Evolutionary conservation across 2,888 invertebrate species (phyloP), one percentile per base, ranked within the genome.

Genomic region (Helicoverpa assulta): DNA sequence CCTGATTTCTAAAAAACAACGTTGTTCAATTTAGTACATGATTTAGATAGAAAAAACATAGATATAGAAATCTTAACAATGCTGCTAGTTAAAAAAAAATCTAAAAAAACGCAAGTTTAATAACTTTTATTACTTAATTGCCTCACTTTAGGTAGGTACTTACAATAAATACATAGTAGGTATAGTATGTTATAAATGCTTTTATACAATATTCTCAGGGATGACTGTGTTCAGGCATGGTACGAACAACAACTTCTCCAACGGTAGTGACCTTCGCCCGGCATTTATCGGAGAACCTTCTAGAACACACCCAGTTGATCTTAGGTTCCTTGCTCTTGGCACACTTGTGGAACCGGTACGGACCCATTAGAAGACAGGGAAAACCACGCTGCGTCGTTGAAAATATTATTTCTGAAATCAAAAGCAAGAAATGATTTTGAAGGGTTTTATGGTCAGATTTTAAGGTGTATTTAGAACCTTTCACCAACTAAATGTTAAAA

Each of bases 261-360:
- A 75, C 14, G n/a, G 74, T 74, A 14, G 56, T 69, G 19, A 74
- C n/a, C 50, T 52, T 64, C 8, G 75, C 74, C 21, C 75, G 63
- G 7, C 75, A 74, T 54, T 4, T 26, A 26, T 26, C 26, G 26
- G 26, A 26, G 26, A 26, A 26, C 10, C n/a, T 65, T 29, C n/a
- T 50, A 4, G 5, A 7, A 59, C 87, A 90, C 14, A 78, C 68
- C 86, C 89, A 90, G 0, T 75, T 76, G 0, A 70, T 69, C 33
- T 71, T 81, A 1, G 73, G 29, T 0, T 70, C 79, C 19, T 59
- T 82, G 55, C 80, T 84, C 21, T 80, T 73, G 54, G 70, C 60
- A 66, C 81, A 81, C 60, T 66, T 83, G 51, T 87, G 86, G 64
- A 81, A 89, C 16, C 86, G 80, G 55, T 88, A 83, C 10, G 33